Evolutionary conservation across 2,797 vertebrate species (phyloP), one percentile per base, ranked within the genome.

Genomic region (Lophotriccus pileatus): DNA sequence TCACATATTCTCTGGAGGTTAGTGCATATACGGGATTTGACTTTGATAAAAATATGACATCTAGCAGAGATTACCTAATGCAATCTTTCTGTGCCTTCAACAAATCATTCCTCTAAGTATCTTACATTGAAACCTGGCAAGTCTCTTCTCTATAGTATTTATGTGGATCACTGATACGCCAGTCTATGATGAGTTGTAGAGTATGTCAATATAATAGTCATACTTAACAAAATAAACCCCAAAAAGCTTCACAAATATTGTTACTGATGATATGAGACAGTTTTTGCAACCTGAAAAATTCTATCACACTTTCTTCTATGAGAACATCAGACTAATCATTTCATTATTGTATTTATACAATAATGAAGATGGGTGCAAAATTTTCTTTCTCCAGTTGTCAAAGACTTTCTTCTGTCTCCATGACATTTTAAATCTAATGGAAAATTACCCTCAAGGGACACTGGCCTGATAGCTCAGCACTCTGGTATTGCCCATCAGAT

Each of bases 281-380:
- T 62, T 87, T 17, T 67, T 93, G 39, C 32, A 70, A 70, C 7
- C 32, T 76, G 55, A 92, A 91, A 81, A 90, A n/a, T 67, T 49
- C 58, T 46, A 75, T 28, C 11, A 27, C 14, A 44, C 76, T 82
- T 94, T 86, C 50, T 64, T 39, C 53, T 90, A 14, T 67, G 39
- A 73, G 23, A 55, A 68, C 12, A 56, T 79, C 53, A 59, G 19
- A 32, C 10, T 81, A 75, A 84, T 49, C 89, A 43, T 79, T 93
- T 90, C 16, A 43, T 59, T 64, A 47, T 34, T 77, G 12, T 32
- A 72, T 67, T 90, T 84, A 62, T 77, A 46, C 44, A 12, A 74
- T 37, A 37, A 37, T 60, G 62, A 70, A 75, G 24, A 36, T 12
- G 7, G 2, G 11, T 25, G 5, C 32, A 78, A 85, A 73, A 53